These are phyloP conservation scores for Drosophila fuyamai DNA, from an alignment of 1,140 invertebrate genomes.

Conservation along the genomic window DNA sequence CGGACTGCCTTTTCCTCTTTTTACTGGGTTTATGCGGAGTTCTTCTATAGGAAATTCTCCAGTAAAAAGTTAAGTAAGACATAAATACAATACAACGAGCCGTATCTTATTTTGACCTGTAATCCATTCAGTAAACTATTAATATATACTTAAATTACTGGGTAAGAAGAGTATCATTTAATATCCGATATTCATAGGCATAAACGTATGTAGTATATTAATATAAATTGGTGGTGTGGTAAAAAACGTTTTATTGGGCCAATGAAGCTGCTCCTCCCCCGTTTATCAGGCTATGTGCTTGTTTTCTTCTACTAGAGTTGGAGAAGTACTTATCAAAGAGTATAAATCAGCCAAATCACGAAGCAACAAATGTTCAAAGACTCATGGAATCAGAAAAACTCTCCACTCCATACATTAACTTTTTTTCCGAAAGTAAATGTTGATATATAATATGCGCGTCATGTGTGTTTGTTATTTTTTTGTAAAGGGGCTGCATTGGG, in stretches of 20 bases:
- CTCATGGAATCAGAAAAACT: slow-evolving; percentile 37
- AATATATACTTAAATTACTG: neutral
- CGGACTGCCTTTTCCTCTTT: slow-evolving; percentile 6
- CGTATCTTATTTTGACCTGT: too few relatives aligned
- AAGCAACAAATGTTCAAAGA: slow-evolving; percentile 66
- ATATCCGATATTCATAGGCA: neutral
- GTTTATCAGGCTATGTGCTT: slow-evolving; percentile 53
- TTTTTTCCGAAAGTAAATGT: slow-evolving; percentile 35
- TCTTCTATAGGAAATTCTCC: neutral
- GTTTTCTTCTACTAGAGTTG: neutral
- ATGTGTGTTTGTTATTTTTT: slow-evolving; percentile 15
- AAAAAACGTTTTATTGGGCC: slow-evolving; percentile 50
- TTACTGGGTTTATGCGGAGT: slow-evolving; percentile 2
- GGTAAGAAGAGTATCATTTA: neutral
- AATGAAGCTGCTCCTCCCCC: slow-evolving; percentile 37
- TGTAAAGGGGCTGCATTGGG: slow-evolving; percentile 4
- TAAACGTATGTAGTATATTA: slow-evolving; percentile 11
- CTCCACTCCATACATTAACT: slow-evolving; percentile 1
- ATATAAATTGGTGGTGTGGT: slow-evolving; percentile 49
- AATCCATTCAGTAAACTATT: neutral
- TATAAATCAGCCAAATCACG: slow-evolving; percentile 79
- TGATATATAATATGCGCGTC: slow-evolving; percentile 38
- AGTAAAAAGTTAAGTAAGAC: too few relatives aligned
- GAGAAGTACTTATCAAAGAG: slow-evolving; percentile 57
- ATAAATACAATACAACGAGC: neutral